Conservation (phyloP, 2,888 invertebrate genomes). For the Cenopis cana region DNA sequence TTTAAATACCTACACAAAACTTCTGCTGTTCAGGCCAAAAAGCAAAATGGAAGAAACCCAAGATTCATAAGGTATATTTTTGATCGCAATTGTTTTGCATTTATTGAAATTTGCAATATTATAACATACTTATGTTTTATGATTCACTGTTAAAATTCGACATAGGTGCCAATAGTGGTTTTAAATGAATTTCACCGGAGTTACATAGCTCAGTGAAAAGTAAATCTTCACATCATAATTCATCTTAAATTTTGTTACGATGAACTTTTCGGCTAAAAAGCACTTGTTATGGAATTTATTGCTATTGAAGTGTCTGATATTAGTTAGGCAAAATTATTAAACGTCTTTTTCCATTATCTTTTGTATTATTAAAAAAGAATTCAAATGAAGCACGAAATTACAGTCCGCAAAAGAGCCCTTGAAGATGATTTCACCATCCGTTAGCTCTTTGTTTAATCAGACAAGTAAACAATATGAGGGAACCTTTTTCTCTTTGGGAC, state of each 20-base stretch:
- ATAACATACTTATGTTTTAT: too few species aligned
- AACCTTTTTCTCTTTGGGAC: constrained; percentile 43
- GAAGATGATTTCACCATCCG: constrained; percentile 40
- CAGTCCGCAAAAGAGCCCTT: constrained; percentile 44
- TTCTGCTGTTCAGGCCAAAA: too few species aligned
- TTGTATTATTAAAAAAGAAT: constrained; percentile 40
- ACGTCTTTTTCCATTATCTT: constrained; percentile 26
- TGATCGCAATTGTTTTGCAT: too few species aligned
- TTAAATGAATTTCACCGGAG: too few species aligned
- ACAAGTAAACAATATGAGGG: constrained; percentile 46
- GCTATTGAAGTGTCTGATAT: constrained; percentile 20
- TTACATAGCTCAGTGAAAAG: too few species aligned
- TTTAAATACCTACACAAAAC: too few species aligned
- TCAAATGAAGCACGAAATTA: constrained; percentile 46
- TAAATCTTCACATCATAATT: too few species aligned
- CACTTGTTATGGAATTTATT: neutral
- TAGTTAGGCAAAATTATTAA: constrained; percentile 25
- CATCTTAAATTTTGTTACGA: neutral
- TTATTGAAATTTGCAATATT: too few species aligned
- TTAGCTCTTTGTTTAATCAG: constrained; percentile 47
- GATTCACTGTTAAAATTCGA: too few species aligned
- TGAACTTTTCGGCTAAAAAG: neutral
- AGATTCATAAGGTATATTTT: too few species aligned
- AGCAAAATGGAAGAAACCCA: too few species aligned
- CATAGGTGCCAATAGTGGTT: too few species aligned